Conservation (phyloP, 2,888 invertebrate genomes). For the Blastobasis adustella region DNA sequence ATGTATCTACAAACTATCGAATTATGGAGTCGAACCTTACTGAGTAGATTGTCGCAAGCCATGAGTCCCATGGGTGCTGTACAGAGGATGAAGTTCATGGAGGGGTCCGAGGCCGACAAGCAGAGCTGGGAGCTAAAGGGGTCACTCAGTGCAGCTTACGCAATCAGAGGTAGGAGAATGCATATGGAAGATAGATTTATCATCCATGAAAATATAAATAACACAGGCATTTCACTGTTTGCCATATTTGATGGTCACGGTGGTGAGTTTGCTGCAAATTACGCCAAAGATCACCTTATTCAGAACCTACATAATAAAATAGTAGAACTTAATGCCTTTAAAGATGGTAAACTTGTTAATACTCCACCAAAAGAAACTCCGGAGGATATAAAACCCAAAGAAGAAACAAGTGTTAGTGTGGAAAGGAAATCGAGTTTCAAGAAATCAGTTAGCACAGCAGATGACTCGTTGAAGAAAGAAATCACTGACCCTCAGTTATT, state of each 20-base stretch:
- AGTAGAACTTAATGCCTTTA: conserved; percentile 80
- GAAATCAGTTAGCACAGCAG: conserved; percentile 77
- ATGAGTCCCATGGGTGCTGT: conserved; percentile 78
- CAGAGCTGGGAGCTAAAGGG: conserved; percentile 86
- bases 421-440: conserved; percentile 80
- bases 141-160: conserved; percentile 87
- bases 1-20: conserved; percentile 90
- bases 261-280: conserved; percentile 95
- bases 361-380: conserved; percentile 42
- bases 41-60: conserved; percentile 81
- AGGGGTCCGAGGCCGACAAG: conserved; percentile 70
- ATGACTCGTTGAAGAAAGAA: conserved; percentile 73
- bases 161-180: conserved; percentile 90
- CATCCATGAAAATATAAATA: conserved; percentile 88
- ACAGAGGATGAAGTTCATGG: conserved; percentile 73
- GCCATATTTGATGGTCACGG: conserved; percentile 97
- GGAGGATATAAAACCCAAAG: conserved; percentile 59
- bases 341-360: conserved; percentile 70
- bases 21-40: conserved; percentile 84
- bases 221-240: conserved; percentile 90
- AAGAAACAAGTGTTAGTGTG: conserved; percentile 39
- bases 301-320: conserved; percentile 86
- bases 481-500: conserved; percentile 81
- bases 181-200: conserved; percentile 97
- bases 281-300: conserved; percentile 90